Conservation (phyloP, 2,888 invertebrate genomes). For the Synanthedon tipuliformis region DNA sequence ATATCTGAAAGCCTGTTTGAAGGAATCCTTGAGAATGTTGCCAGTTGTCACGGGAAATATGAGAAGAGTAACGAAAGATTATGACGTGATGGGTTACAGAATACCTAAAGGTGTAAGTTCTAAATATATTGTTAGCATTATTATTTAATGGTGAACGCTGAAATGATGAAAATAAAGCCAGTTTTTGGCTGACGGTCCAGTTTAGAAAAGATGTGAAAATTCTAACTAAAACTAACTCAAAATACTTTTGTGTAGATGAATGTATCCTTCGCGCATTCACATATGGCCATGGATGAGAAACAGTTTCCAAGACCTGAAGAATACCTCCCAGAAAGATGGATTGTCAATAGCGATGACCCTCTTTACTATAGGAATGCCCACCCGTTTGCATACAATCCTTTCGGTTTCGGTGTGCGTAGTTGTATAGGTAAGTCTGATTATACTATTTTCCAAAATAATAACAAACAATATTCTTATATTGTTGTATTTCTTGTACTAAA, state of each 20-base stretch:
- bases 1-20: constrained; percentile 78
- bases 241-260: constrained; percentile 15
- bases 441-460: too few species aligned
- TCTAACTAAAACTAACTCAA: too few species aligned
- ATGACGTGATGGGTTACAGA: constrained; percentile 72
- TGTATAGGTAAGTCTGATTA: constrained; percentile 66
- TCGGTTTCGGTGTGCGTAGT: constrained; percentile 76
- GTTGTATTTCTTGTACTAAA: too few species aligned
- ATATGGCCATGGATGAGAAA: constrained; percentile 72
- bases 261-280: constrained; percentile 60
- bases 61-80: constrained; percentile 63
- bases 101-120: constrained; percentile 72
- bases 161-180: too few species aligned
- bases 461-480: too few species aligned
- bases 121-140: background rate
- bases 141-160: too few species aligned
- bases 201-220: too few species aligned
- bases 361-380: constrained; percentile 61
- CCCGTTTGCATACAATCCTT: constrained; percentile 73
- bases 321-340: constrained; percentile 84
- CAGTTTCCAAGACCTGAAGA: constrained; percentile 73
- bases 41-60: constrained; percentile 72
- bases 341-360: constrained; percentile 36
- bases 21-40: constrained; percentile 75
- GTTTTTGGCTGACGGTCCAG: too few species aligned